Conservation (phyloP, 2,888 invertebrate genomes). For the Nemurella pictetii region DNA sequence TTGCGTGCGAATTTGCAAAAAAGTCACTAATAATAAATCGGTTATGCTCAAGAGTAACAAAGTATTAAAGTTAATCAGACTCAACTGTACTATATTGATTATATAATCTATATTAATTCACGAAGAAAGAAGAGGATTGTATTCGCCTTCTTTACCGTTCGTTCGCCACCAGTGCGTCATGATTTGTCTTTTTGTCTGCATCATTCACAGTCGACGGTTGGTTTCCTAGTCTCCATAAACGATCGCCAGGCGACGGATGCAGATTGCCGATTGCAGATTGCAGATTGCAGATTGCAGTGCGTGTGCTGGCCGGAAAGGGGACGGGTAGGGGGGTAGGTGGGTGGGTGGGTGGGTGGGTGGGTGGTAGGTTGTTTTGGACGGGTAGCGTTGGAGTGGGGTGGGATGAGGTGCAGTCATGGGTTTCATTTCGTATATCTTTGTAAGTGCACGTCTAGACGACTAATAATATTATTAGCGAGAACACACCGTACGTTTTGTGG, state of each 20-base stretch:
- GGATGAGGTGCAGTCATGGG: constrained; percentile 11
- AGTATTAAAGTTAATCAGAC: not conserved
- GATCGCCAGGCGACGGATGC: not conserved
- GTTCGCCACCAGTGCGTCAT: not conserved
- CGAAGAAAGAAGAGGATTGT: not conserved
- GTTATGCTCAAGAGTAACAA: not conserved
- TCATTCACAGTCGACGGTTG: no score
- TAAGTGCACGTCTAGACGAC: constrained; percentile 40
- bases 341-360: constrained; percentile 33
- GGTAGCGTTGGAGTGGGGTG: not conserved
- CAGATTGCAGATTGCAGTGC: no score
- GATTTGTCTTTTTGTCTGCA: not conserved
- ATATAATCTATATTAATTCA: constrained; percentile 9
- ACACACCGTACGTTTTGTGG: constrained; percentile 36
- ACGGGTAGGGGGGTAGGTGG: not conserved
- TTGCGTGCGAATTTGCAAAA: not conserved
- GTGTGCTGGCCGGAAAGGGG: no score
- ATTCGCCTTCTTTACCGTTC: constrained; percentile 7
- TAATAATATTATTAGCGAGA: constrained; percentile 33
- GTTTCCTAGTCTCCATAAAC: not conserved
- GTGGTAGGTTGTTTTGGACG: constrained; percentile 12
- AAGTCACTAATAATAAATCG: not conserved
- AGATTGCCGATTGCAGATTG: no score
- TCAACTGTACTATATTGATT: constrained; percentile 13
- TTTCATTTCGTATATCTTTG: constrained; percentile 42